phyloP scores from a whole-genome alignment of 2,797 vertebrate genomes.

The Sorex maritimensis region DNA sequence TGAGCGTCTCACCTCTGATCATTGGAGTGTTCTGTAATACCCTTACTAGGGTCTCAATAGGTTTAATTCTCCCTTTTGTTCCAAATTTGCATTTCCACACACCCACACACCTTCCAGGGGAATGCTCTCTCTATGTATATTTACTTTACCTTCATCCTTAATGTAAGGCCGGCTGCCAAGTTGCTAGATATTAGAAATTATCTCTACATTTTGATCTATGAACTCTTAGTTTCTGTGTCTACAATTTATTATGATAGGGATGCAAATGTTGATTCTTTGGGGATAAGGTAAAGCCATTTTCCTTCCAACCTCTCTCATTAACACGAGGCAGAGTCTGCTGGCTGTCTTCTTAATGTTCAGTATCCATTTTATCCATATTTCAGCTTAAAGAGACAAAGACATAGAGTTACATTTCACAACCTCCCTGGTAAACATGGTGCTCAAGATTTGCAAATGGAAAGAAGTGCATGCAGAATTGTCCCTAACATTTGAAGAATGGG shows the following conservation, averaged over 20 bases:
- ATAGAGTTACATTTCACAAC: not conserved
- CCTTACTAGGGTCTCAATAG: not conserved
- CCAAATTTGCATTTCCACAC: not conserved
- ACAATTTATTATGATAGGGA: not conserved
- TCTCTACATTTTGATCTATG: not conserved
- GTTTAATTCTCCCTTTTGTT: not conserved
- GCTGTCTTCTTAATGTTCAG: not conserved
- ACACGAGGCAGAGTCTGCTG: not conserved
- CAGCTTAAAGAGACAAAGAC: not conserved
- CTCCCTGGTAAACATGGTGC: not conserved
- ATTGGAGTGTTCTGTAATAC: not conserved
- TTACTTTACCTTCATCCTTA: constrained; percentile 42
- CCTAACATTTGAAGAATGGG: not conserved
- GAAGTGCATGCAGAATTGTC: not conserved
- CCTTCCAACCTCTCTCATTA: not conserved
- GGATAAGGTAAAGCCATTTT: constrained; percentile 8
- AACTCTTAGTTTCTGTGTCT: not conserved
- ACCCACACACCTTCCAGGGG: not conserved
- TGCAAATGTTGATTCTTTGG: not conserved
- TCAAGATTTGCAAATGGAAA: not conserved
- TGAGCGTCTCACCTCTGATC: not conserved
- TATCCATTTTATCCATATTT: not conserved
- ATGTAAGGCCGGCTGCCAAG: not conserved
- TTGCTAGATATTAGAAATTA: not conserved
- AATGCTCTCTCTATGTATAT: not conserved